Evolutionary conservation across 2,888 invertebrate species (phyloP).

Genomic region (Teleogryllus oceanicus): DNA sequence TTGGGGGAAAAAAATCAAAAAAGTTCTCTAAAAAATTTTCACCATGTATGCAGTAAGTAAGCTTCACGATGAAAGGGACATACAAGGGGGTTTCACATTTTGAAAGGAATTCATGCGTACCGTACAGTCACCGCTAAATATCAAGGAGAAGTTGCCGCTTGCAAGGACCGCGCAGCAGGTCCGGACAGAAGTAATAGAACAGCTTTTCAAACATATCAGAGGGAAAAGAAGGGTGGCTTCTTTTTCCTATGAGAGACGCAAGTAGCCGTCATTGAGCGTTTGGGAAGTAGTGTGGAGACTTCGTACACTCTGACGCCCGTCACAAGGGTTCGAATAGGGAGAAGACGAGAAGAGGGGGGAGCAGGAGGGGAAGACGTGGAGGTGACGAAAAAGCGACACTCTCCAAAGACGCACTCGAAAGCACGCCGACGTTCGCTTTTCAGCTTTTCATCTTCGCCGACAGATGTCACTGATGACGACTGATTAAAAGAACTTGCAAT

Average conservation of each 20-base stretch:
- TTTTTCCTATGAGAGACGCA: not conserved
- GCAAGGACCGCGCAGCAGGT: not conserved
- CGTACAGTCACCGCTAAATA: not conserved
- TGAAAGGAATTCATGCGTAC: not conserved
- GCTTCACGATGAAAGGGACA: not conserved
- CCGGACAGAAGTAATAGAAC: not conserved
- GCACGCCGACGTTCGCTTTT: too few species aligned
- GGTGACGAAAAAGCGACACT: not conserved
- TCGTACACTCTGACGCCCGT: too few species aligned
- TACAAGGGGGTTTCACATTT: conserved; percentile 5
- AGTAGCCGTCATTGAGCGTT: not conserved
- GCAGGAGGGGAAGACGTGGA: not conserved
- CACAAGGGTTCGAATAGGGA: not conserved
- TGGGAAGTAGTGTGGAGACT: too few species aligned
- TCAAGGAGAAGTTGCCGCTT: not conserved
- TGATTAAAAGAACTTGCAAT: too few species aligned
- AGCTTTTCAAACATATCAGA: not conserved
- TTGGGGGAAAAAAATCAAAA: not conserved
- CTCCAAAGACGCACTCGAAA: too few species aligned
- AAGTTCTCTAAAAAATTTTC: not conserved
- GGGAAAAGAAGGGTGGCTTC: not conserved
- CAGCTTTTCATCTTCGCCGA: too few species aligned
- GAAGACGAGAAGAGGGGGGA: not conserved
- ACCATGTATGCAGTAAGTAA: conserved; percentile 18
- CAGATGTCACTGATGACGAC: too few species aligned